Base-by-base conservation (phyloP, 2,113 vertebrate genomes). In the Ariopsis seemanni region DNA sequence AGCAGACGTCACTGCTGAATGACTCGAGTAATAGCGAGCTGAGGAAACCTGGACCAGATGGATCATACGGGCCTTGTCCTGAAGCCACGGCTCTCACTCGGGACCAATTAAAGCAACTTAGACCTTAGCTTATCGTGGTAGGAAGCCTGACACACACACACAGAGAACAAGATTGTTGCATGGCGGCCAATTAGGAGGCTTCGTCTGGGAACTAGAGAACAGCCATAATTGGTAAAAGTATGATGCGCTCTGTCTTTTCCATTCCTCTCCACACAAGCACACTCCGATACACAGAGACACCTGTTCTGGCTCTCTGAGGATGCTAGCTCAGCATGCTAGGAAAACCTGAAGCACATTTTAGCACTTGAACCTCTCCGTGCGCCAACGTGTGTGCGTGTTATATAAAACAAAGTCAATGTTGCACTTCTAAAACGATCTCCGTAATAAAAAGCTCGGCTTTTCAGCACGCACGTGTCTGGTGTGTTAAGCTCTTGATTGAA, bases 91-190 rank as follows among this genome's bases (percentile, higher is more conserved):
- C 4, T 34, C 20, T 69, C 62, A 57, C 85, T 48, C 18, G 85
- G 53, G 85, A 81, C 85, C 75, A 86, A 86, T 81, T 86, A 86
- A 67, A 50, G 55, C 34, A 86, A 25, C 75, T 67, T 81, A 69
- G 52, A 81, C 27, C 27, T 78, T n/a, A 81, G 85, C 52, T 67
- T 14, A 85, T 15, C 3, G 9, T 42, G 18, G 4, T 60, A 42
- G 55, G 55, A 34, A 80, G 27, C 8, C 11, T 60, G 52, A n/a
- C 55, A 63, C 67, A 4, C 67, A 4, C 18, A 48, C 48, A 71
- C 69, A 42, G 34, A 27, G 52, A n/a, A 3, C 7, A 81, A 60
- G 55, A 42, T 8, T 55, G 75, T 15, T 27, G 52, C 52, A 55
- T 1, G 50, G 27, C 18, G 8, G 22, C 79, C 27, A 81, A 42